Evolutionary conservation across 92 coral and sea anemone genomes (phyloP).

Genomic region (Parazoanthus atlanticus): DNA sequence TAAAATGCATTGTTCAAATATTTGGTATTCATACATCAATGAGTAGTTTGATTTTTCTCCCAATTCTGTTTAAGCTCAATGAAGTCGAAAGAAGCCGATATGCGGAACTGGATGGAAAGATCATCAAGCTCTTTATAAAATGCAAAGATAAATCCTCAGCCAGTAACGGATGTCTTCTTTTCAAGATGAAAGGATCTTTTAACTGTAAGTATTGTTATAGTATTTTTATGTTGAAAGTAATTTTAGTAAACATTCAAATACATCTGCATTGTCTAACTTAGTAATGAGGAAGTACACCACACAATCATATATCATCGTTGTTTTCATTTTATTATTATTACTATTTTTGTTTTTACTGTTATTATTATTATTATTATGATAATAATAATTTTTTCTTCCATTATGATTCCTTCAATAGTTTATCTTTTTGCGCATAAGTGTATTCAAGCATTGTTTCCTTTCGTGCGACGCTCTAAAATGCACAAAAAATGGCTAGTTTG

Average conservation of each 20-base stretch:
- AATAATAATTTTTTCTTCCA: no score
- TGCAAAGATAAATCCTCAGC: background rate
- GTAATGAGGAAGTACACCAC: background rate
- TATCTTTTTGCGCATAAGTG: no score
- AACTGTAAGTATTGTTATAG: conserved; percentile 20
- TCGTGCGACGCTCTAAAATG: no score
- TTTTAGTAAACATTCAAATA: background rate
- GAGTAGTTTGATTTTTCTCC: background rate
- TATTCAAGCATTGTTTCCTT: no score
- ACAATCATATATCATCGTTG: background rate
- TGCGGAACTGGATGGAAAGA: conserved; percentile 23
- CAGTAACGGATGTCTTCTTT: conserved; percentile 16
- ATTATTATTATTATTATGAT: no score
- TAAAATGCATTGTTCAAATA: background rate
- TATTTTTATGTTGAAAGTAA: background rate
- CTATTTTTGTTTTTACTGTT: no score
- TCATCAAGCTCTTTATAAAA: conserved; percentile 21
- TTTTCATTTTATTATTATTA: no score
- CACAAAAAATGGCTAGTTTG: no score
- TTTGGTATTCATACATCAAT: background rate
- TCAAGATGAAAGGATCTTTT: conserved; percentile 33
- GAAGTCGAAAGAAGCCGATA: background rate
- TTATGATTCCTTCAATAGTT: no score
- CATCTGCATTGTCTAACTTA: background rate
- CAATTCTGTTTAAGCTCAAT: background rate